Base-by-base conservation (phyloP, 2,888 invertebrate species). In the Cryptocheilus praepositus region DNA sequence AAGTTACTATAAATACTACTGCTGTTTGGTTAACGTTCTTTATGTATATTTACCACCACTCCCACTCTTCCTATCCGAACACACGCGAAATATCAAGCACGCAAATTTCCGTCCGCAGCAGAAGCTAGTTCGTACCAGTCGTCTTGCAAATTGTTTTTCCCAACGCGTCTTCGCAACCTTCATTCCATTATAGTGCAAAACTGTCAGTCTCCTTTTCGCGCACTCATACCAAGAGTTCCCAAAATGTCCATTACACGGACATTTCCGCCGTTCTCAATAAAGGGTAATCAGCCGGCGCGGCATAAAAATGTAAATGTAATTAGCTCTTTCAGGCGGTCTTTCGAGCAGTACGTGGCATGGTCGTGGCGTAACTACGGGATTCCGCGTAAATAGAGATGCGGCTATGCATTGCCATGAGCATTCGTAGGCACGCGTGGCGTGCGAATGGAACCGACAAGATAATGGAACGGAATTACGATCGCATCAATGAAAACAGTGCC, bases 381-480 rank as follows among this genome's bases (percentile, higher is more conserved):
- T 2, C 16, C 13, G 16, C 8, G 49, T 4, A 49, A 49, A 49
- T 49, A 18, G 49, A 49, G 49, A 4, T 16, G 8, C 49, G 16
- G 13, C 36, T 36, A 16, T 16, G 49, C 16, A 3, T 49, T 18
- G 16, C 18, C 1, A 16, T 49, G 8, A 3, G 49, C 49, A n/a
- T n/a, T 18, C 49, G 49, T 49, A 49, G 49, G 49, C 16, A 2
- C 18, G 49, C 49, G 18, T n/a, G 49, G 16, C 16, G 49, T 5
- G 49, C n/a, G 49, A 49, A 49, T 18, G 49, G 49, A 1, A 49
- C n/a, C 16, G 49, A 16, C 55, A 64, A 69, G 72, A 71, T 74
- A 74, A 74, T 77, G 59, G 67, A 68, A 70, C 66, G 62, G 70
- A 79, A 74, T 76, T 79, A 76, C 69, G 70, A 72, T 71, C 61